Evolutionary conservation across 2,888 invertebrate species (phyloP).

Genomic region (Trilocha varians): DNA sequence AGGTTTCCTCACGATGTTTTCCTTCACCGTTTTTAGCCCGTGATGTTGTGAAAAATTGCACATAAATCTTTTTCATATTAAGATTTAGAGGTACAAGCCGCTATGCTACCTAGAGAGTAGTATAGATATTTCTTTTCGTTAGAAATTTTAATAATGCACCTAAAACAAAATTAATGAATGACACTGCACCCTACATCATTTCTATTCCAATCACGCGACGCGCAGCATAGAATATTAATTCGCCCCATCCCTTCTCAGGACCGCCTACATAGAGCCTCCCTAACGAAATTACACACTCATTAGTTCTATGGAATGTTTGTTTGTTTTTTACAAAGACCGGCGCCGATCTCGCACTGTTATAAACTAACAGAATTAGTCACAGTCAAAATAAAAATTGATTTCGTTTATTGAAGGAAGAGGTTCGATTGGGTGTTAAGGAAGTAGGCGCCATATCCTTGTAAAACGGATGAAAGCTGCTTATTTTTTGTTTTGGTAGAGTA

Average conservation of each 20-base stretch:
- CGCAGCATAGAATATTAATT: constrained; percentile 33
- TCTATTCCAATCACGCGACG: neutral
- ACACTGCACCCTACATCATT: neutral
- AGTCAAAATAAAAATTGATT: constrained; percentile 41
- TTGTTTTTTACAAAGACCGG: constrained; percentile 57
- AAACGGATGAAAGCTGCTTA: constrained; percentile 1
- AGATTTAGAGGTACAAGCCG: neutral
- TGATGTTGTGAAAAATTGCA: too few species aligned
- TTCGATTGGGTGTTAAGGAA: constrained; percentile 16
- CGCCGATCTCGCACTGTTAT: constrained; percentile 40
- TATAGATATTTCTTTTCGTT: neutral
- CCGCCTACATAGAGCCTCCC: constrained; percentile 59
- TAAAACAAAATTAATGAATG: neutral
- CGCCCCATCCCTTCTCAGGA: constrained; percentile 27
- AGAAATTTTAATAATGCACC: neutral
- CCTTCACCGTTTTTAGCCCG: too few species aligned
- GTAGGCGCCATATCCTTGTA: neutral
- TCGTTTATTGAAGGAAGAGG: constrained; percentile 37
- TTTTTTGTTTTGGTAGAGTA: too few species aligned
- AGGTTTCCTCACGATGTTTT: too few species aligned
- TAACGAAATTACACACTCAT: constrained; percentile 67
- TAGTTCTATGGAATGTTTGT: constrained; percentile 62
- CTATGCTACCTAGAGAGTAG: neutral
- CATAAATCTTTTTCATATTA: too few species aligned
- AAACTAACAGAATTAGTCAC: constrained; percentile 64